Evolutionary conservation across 2,113 vertebrate species (phyloP), one percentile per base, ranked within the genome.

Genomic region (Sapayoa aenigma): DNA sequence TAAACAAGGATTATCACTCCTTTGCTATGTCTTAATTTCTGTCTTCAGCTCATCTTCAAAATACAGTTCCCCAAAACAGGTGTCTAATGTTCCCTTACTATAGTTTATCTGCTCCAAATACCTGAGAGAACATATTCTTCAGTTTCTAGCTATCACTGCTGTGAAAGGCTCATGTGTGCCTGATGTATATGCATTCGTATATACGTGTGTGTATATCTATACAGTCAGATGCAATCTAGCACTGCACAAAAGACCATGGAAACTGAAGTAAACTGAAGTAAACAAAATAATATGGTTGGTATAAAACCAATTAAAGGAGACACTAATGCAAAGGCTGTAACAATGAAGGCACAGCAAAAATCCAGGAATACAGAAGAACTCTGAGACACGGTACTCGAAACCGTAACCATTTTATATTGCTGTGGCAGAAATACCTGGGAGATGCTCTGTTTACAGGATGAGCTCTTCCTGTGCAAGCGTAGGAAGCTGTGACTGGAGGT

Each of bases 401-500:
- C 35, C 86, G 67, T 35, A 79, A 27, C 6, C 6, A 4, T 37
- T 76, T 75, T 23, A 5, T 27, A 6, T 16, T 20, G 11, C 9
- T 75, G 53, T 41, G 35, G 22, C 22, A 76, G 31, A 20, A 56
- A 22, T 33, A 21, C 16, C 14, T 13, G 47, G 28, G 22, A 87
- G 41, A 25, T 49, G 31, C 9, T 75, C 6, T 19, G 1, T 35
- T 6, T 50, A 7, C 15, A 23, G 3, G 3, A 6, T 2, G 37
- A 82, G 31, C n/a, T 66, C 5, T 52, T 46, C 19, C 50, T 63
- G 19, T 35, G 30, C 41, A 35, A n/a, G 46, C 3, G 2, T 0
- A 5, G 47, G 66, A 37, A 71, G 30, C 2, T 2, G 16, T 15
- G 17, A 24, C 56, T 55, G 69, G 4, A 11, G 41, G 27, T 0